Evolutionary conservation across 2,797 vertebrate genomes (phyloP).

Genomic region (Macroramphosus scolopax): DNA sequence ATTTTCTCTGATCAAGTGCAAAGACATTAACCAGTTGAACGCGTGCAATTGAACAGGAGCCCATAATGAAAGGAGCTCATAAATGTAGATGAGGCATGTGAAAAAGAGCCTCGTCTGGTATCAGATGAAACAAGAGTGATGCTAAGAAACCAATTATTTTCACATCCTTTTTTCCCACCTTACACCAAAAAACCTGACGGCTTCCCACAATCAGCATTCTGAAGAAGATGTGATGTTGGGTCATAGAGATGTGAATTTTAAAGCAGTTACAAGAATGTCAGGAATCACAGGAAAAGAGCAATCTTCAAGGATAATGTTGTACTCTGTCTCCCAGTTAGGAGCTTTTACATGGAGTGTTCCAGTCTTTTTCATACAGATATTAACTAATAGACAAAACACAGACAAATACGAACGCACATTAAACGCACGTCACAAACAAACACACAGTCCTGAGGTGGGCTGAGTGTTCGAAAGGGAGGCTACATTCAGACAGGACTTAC

Average conservation of each 20-base stretch:
- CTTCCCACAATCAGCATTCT: conserved; percentile 20
- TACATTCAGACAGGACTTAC: conserved; percentile 69
- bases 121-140: conserved; percentile 52
- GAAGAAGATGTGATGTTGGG: conserved; percentile 3
- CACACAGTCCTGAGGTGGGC: conserved; percentile 5
- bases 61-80: conserved; percentile 65
- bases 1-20: conserved; percentile 67
- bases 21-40: conserved; percentile 71
- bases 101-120: conserved; percentile 41
- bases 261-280: conserved; percentile 28
- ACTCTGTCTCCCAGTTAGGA: conserved; percentile 20
- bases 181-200: conserved; percentile 21
- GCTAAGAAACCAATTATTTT: conserved; percentile 50
- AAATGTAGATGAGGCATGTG: conserved; percentile 67
- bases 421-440: conserved; percentile 39
- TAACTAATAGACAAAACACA: conserved; percentile 21
- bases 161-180: conserved; percentile 10
- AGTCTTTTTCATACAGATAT: conserved; percentile 20
- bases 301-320: conserved; percentile 4
- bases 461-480: conserved; percentile 13
- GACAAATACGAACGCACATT: conserved; percentile 34
- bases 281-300: conserved; percentile 16
- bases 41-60: conserved; percentile 67
- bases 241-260: conserved; percentile 6
- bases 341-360: conserved; percentile 13